Base-by-base conservation (phyloP, 2,888 invertebrate genomes). In the Timema podura region DNA sequence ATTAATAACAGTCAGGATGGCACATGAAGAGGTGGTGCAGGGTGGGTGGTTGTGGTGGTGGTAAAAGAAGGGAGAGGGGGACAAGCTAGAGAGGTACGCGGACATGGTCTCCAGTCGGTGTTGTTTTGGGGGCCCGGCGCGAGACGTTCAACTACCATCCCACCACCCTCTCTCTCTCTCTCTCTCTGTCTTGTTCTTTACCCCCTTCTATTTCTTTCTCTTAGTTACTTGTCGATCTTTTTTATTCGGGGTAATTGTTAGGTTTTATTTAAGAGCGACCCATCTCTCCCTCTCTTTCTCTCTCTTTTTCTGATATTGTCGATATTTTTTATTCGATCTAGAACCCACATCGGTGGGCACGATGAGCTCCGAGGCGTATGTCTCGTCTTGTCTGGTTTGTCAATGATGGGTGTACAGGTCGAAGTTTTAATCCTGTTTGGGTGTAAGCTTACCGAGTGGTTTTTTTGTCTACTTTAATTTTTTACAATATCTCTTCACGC, bases 1-100 rank as follows among this genome's bases (percentile, higher is more conserved):
- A 74, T 74, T 74, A 74, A 74, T 74, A 72, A 73, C 67, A 72
- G 69, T 71, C 70, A 68, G 69, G 69, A 69, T 65, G 69, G 68
- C 64, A 64, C 66, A 66, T 66, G 61, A 44, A 45, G 61, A 64
- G 64, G 44, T 51, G 68, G 68, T 47, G 15, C 46, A 44, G 68
- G 59, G 48, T 68, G 68, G 66, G 65, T 30, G 11, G 61, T 11
- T 13, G 30, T 30, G 11, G 61, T 11, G 57, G 30, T 30, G 30
- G 30, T 30, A 30, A 2, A 30, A 30, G 30, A 30, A 30, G 30
- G 30, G 30, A 30, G 61, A 15, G 61, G 61, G 61, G 61, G 61
- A 8, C 44, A 61, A 9, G 57, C 57, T 30, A 16, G 45, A 44
- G 13, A 45, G 61, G 61, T 61, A 30, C 15, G 30, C 44, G 61